Evolutionary conservation across 2,797 vertebrate genomes (phyloP).

Genomic region (Scomberomorus guttatus): DNA sequence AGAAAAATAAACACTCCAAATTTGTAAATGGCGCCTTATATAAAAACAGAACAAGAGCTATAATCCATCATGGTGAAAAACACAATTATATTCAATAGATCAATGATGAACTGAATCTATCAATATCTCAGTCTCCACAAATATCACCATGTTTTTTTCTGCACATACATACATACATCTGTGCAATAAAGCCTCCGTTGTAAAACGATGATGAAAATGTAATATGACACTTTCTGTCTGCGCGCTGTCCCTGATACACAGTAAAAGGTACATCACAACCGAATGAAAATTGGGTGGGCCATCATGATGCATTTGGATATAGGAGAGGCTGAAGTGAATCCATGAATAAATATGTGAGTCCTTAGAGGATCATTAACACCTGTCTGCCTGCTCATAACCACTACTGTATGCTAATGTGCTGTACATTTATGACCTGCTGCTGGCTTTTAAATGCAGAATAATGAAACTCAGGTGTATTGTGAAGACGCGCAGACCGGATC

Average conservation of each 20-base stretch:
- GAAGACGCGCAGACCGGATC: constrained; percentile 42
- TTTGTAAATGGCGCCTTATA: neutral
- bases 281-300: constrained; percentile 44
- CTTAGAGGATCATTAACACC: constrained; percentile 80
- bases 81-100: constrained; percentile 22
- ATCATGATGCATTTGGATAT: constrained; percentile 61
- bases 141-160: constrained; percentile 26
- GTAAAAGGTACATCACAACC: constrained; percentile 62
- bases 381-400: constrained; percentile 67
- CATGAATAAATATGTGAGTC: constrained; percentile 78
- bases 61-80: constrained; percentile 1
- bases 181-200: constrained; percentile 30
- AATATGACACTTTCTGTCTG: constrained; percentile 66
- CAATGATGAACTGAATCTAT: constrained; percentile 48
- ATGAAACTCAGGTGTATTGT: constrained; percentile 64
- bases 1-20: neutral
- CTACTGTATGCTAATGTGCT: constrained; percentile 69
- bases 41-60: neutral
- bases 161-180: constrained; percentile 6
- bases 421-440: constrained; percentile 62
- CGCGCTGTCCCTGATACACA: constrained; percentile 26
- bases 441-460: constrained; percentile 71
- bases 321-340: constrained; percentile 61
- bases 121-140: constrained; percentile 23
- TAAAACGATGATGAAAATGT: constrained; percentile 66